Evolutionary conservation across 2,113 vertebrate genomes (phyloP).

Genomic region (Megaleporinus macrocephalus): DNA sequence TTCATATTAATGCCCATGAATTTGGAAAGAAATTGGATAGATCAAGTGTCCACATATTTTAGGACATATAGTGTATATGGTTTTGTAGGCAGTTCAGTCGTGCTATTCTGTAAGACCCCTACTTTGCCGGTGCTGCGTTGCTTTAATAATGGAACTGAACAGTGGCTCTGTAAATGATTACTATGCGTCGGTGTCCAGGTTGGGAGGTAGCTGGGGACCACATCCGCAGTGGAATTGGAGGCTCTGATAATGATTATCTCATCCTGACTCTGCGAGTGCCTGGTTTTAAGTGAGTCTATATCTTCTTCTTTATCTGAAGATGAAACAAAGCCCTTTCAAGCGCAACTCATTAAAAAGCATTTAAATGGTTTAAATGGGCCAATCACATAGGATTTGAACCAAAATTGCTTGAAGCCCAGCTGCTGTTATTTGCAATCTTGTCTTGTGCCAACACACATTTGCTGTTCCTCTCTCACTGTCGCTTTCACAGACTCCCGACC

Average conservation of each 20-base stretch:
- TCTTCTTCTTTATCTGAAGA: not conserved
- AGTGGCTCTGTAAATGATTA: too few relatives aligned
- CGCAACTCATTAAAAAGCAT: not conserved
- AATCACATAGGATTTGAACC: not conserved
- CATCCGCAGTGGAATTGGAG: slow-evolving; percentile 90
- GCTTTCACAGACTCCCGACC: slow-evolving; percentile 83
- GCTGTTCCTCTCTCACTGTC: not conserved
- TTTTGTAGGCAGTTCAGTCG: too few relatives aligned
- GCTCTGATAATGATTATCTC: slow-evolving; percentile 96
- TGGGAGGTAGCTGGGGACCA: slow-evolving; percentile 96
- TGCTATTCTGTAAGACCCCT: too few relatives aligned
- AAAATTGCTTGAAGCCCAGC: not conserved
- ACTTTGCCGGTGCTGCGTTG: too few relatives aligned
- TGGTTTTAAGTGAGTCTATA: slow-evolving; percentile 90
- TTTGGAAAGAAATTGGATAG: too few relatives aligned
- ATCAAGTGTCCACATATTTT: too few relatives aligned
- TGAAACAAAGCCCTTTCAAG: not conserved
- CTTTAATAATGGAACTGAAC: too few relatives aligned
- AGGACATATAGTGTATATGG: too few relatives aligned
- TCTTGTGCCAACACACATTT: not conserved
- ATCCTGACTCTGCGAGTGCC: slow-evolving; percentile 92
- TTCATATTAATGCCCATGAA: too few relatives aligned
- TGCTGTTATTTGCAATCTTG: not conserved
- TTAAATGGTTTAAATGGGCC: not conserved
- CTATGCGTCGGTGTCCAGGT: slow-evolving; percentile 70